Evolutionary conservation across 2,113 vertebrate genomes (phyloP), one percentile per base, ranked within the genome.

Genomic region (Redunca redunca): DNA sequence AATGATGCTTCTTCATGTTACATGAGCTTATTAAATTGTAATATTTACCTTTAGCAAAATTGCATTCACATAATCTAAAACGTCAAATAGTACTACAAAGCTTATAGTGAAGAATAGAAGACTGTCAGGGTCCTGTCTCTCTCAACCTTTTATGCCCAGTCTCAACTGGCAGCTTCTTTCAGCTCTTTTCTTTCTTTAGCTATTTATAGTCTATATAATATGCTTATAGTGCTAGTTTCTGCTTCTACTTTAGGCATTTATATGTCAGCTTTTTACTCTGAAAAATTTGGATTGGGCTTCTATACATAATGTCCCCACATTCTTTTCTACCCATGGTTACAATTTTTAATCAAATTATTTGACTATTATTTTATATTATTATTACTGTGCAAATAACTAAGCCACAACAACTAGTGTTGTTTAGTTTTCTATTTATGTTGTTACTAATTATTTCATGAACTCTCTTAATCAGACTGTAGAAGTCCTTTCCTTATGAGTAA

Each of bases 31-130:
- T 89, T 67, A 83, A n/a, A 71, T 94, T 90, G 83, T 60, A 84
- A 43, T 19, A 57, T 93, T 97, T 91, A 84, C 62, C 36, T 88
- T 89, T 71, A 95, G 40, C 16, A 23, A 96, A 92, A 96, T 58
- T 82, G 15, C 15, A 87, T 78, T 94, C 78, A 71, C 2, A 48
- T 78, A 92, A 78, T 40, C 92, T 88, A 52, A 88, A 90, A 95
- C 84, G 14, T 81, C 33, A 90, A 90, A 90, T 60, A 88, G 6
- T 71, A 62, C 62, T 78, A 4, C 71, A 71, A 96, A 81, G 46
- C 25, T 90, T 78, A 36, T 25, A 55, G 43, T 57, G 46, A 95
- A 95, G 78, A 64, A 57, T 7, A 94, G 30, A 40, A 88, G 10
- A 25, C 10, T 93, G 8, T 33, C 30, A 52, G 4, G 5, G 33